Base-by-base conservation (phyloP, 1,140 invertebrate genomes). In the Phocides pigmalion region DNA sequence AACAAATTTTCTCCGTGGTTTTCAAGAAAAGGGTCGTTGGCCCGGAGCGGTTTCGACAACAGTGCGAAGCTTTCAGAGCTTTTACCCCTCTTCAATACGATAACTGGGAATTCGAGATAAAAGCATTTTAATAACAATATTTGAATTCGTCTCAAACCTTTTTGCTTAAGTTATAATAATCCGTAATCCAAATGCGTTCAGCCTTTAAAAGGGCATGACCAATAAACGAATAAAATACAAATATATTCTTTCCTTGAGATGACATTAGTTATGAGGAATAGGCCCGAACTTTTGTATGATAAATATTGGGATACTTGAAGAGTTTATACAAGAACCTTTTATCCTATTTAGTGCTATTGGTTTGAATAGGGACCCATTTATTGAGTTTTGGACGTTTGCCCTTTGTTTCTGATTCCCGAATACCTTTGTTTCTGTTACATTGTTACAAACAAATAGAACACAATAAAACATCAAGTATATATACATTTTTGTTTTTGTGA, bases 11-110 rank as follows among this genome's bases (percentile, higher is more conserved):
- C 53, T 44, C 20, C 8, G 12, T 28, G 53, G 53, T 44, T 58
- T 44, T 56, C 41, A 58, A 58, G 41, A 72, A 72, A 72, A 66
- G 9, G 68, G 56, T 66, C 54, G 67, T 28, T 41, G 58, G 66
- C 66, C 68, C 41, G 59, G 56, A 73, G 68, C 68, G 66, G 64
- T 75, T 78, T 73, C 68, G 32, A 68, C 50, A 71, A 75, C 63
- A 68, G 63, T 49, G 59, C 58, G 50, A 71, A 56, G 63, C 64
- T 74, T 66, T 75, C 61, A 78, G 62, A 68, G 62, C 54, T 56
- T 62, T 70, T 54, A 17, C 47, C 50, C 20, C 49, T 64, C 50
- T 71, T 59, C 66, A 72, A 66, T 64, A 70, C 37, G 50, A 66
- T 73, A 53, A 64, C 59, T 62, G 65, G 73, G 64, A 66, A 68